phyloP scores from a whole-genome alignment of 92 coral and sea anemone genomes.

The Meandrina meandrites region DNA sequence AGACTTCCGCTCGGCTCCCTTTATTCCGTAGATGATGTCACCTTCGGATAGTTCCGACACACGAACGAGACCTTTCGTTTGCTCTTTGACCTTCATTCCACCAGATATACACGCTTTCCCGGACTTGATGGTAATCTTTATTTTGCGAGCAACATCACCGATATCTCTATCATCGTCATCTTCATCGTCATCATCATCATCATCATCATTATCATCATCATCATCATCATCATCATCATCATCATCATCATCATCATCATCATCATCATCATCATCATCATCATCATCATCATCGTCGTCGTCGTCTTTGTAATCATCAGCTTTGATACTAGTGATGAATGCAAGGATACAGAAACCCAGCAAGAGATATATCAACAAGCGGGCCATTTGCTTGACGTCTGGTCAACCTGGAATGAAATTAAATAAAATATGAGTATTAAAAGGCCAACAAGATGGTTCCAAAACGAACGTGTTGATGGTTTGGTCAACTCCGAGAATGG shows the following conservation, averaged over 20 bases:
- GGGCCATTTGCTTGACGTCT: neutral
- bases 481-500: too few relatives aligned
- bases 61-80: conserved; percentile 38
- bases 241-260: neutral
- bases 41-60: conserved; percentile 50
- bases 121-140: neutral
- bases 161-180: too few relatives aligned
- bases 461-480: neutral
- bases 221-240: neutral
- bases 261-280: neutral
- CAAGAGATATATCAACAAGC: neutral
- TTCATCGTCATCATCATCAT: too few relatives aligned
- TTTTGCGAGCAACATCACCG: too few relatives aligned
- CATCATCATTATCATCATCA: too few relatives aligned
- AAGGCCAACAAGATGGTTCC: neutral
- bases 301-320: neutral
- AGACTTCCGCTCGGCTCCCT: conserved; percentile 26
- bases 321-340: neutral
- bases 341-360: neutral
- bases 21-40: conserved; percentile 46
- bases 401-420: neutral
- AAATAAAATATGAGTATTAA: neutral
- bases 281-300: neutral
- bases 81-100: conserved; percentile 39
- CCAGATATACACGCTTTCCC: conserved; percentile 40